These are phyloP conservation scores for Pungitius pungitius DNA, from an alignment of 2,113 vertebrate species.

Conservation along the genomic window DNA sequence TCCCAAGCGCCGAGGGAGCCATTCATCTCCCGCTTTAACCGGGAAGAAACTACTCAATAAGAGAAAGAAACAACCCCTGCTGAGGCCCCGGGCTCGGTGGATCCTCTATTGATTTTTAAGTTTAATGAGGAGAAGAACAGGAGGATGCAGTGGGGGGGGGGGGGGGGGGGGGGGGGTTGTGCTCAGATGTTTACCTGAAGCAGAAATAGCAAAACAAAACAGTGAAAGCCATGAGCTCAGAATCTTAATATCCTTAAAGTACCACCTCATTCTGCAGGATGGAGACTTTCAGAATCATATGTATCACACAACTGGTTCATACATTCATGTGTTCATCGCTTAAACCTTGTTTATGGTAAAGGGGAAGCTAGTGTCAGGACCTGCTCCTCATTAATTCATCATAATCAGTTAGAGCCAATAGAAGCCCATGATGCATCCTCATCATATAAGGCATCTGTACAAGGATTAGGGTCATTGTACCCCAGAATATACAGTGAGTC, in stretches of 20 bases:
- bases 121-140: not conserved
- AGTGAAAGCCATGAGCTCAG: not conserved
- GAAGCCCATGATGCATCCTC: not conserved
- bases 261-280: not conserved
- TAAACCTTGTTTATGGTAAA: not conserved
- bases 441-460: not conserved
- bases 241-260: not conserved
- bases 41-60: not conserved
- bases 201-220: not conserved
- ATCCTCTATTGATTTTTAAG: not conserved
- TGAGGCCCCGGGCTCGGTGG: not conserved
- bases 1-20: conserved; percentile 33
- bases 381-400: not conserved
- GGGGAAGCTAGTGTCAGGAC: not conserved
- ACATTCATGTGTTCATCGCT: not conserved
- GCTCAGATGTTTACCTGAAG: not conserved
- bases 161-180: not conserved
- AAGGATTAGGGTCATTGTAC: not conserved
- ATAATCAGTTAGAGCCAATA: not conserved
- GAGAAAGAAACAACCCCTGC: not conserved
- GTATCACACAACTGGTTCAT: not conserved
- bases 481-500: not conserved
- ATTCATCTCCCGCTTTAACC: conserved; percentile 25
- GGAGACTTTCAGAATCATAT: not conserved
- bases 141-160: not conserved